Percentiles rank a stretch among this genome's conserved stretches.
phyloP scores from a whole-genome alignment of 92 coral and sea anemone genomes.

The Epizoanthus scotinus region DNA sequence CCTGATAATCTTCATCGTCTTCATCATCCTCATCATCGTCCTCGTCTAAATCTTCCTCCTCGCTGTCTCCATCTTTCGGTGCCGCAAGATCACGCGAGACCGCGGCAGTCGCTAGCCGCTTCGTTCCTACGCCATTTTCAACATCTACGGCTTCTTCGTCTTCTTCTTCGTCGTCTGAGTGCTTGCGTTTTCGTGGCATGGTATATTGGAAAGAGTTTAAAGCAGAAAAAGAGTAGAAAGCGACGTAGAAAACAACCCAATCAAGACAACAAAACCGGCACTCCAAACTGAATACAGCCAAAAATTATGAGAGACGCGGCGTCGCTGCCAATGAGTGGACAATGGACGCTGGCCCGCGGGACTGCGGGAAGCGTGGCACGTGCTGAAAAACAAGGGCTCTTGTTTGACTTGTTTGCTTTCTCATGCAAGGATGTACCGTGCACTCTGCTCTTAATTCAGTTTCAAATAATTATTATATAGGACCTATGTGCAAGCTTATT shows the following conservation, averaged over 20 bases:
- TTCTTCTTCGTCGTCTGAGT: conserved; percentile 80
- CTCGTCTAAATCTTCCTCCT: conserved; percentile 54
- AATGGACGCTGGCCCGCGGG: conserved; percentile 18
- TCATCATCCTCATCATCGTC: conserved; percentile 74
- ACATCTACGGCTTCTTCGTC: conserved; percentile 69
- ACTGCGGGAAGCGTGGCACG: conserved; percentile 19
- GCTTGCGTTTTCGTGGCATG: conserved; percentile 94
- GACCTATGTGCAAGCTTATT: too few species aligned
- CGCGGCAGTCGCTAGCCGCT: conserved; percentile 83
- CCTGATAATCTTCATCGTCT: conserved; percentile 72
- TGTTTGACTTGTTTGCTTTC: too few species aligned
- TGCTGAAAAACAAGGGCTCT: too few species aligned
- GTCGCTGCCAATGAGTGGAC: conserved; percentile 17
- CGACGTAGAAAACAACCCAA: background rate
- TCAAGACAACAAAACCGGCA: conserved; percentile 1
- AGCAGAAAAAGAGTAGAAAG: background rate
- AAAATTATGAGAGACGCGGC: conserved; percentile 8
- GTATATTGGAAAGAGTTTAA: background rate
- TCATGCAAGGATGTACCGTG: too few species aligned
- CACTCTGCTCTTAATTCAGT: too few species aligned
- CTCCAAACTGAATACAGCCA: background rate
- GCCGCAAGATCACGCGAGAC: conserved; percentile 86
- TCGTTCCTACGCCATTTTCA: conserved; percentile 69
- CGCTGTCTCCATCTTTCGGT: conserved; percentile 66
- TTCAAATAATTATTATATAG: too few species aligned